Base-by-base conservation (phyloP, 2,797 vertebrate species). In the Eulemur rubriventer region DNA sequence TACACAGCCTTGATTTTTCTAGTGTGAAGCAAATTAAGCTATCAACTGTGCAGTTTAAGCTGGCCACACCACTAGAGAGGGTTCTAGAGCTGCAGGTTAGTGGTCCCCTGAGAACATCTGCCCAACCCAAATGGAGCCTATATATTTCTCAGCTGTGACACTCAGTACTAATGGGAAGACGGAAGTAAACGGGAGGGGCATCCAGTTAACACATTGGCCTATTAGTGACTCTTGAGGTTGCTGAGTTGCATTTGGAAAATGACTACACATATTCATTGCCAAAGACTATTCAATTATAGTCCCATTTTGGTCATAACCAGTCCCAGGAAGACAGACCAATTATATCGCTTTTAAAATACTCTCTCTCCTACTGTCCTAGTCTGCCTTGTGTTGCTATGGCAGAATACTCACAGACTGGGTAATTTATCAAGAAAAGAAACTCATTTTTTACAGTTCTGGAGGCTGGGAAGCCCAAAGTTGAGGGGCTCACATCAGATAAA, bases 221-320 rank as follows among this genome's bases (percentile, higher is more conserved):
- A 48, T 96, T 96, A 96, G 81, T 97, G 96, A 88, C 90, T 92
- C 96, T 94, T 91, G 93, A 97, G 95, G 89, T 94, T 98, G 94
- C 97, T 96, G 96, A 94, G 63, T 80, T 92, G 96, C 91, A 97
- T 98, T 98, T 98, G 96, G 79, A 96, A 97, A 95, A 98, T 95
- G 96, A 97, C 92, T 96, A 95, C 92, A 87, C 96, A 70, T 79
- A 89, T 91, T 95, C 83, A 94, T 46, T 94, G 96, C 88, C 97
- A 96, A 96, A 98, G 89, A 89, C 91, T 93, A 87, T 33, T 90
- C 84, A 92, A 69, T 97, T 96, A 63, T 41, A 41, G 16, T 1
- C 33, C 91, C 94, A 94, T 95, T 97, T 95, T 6, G 20, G 72
- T 95, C 95, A 89, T 97, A 98, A 97, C 90, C 75, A 97, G 93